Percentiles rank a stretch among this genome's conserved stretches.
These are phyloP conservation scores for Chelon labrosus DNA, from an alignment of 2,797 vertebrate species.

Conservation along the genomic window DNA sequence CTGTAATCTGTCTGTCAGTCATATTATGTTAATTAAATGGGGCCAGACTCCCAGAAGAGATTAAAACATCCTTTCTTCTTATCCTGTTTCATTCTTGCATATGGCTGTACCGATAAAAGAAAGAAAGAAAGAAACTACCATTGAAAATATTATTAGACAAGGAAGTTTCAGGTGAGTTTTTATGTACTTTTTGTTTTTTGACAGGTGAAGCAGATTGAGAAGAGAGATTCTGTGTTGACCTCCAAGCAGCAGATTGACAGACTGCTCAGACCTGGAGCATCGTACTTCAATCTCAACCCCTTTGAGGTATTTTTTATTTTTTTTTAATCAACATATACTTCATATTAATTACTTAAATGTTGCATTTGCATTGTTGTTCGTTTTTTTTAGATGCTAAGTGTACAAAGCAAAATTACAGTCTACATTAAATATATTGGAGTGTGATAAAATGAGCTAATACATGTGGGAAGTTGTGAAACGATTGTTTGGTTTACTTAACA, in stretches of 20 bases:
- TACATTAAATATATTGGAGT: no score
- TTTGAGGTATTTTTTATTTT: conserved; percentile 88
- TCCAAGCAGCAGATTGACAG: conserved; percentile 98
- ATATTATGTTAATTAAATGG: neutral
- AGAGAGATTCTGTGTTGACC: conserved; percentile 96
- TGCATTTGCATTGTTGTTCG: neutral
- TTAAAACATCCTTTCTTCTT: neutral
- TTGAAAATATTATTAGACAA: neutral
- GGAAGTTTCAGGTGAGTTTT: neutral
- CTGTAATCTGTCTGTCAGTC: neutral
- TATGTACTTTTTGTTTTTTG: neutral
- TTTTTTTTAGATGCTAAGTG: no score
- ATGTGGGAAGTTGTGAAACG: neutral
- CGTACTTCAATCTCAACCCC: conserved; percentile 98
- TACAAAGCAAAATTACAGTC: no score
- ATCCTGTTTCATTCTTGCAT: neutral
- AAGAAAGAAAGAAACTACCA: neutral
- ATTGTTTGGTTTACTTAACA: neutral
- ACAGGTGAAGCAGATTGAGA: conserved; percentile 99
- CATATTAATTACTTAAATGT: neutral
- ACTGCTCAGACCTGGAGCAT: conserved; percentile 93
- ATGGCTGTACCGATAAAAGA: neutral
- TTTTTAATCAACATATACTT: neutral
- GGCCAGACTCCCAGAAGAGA: neutral
- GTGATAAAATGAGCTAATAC: neutral